phyloP scores from a whole-genome alignment of 92 coral and sea anemone species.

The Palythoa heliodiscus region DNA sequence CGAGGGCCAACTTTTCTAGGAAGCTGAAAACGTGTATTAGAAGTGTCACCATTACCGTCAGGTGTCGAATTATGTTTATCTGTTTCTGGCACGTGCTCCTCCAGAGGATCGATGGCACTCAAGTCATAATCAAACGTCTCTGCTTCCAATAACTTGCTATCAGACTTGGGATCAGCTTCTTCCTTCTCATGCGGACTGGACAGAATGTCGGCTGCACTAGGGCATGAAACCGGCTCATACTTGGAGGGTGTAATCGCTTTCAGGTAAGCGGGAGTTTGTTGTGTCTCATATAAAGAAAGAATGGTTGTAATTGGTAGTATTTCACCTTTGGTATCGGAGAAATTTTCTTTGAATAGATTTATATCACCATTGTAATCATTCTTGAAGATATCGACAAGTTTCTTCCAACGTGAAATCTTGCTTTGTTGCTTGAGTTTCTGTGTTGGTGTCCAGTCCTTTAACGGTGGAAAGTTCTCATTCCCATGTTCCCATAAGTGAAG shows the following conservation, averaged over 20 bases:
- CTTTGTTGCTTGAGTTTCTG: conserved; percentile 91
- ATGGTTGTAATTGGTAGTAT: conserved; percentile 95
- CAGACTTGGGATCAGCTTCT: neutral
- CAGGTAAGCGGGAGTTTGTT: conserved; percentile 91
- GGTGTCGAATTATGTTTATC: conserved; percentile 34
- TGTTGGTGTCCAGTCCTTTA: conserved; percentile 94
- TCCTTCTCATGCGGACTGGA: neutral
- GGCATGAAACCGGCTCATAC: conserved; percentile 26
- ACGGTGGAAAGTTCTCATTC: conserved; percentile 87
- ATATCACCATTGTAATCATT: conserved; percentile 83
- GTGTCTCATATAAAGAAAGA: conserved; percentile 90
- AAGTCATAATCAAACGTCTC: conserved; percentile 45
- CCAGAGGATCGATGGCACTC: conserved; percentile 32
- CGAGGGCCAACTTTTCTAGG: conserved; percentile 96
- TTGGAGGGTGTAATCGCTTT: conserved; percentile 46
- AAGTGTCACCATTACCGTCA: conserved; percentile 48
- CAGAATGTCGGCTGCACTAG: neutral
- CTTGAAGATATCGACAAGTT: conserved; percentile 90
- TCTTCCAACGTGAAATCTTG: conserved; percentile 86
- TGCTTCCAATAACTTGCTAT: conserved; percentile 5
- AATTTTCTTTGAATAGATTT: conserved; percentile 82
- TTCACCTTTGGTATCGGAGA: conserved; percentile 91
- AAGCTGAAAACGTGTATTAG: conserved; percentile 81
- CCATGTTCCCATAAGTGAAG: conserved; percentile 96
- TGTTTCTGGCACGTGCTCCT: conserved; percentile 37